These are phyloP conservation scores for Microctenopoma lineatum DNA, from an alignment of 2,797 vertebrate genomes.

Conservation along the genomic window DNA sequence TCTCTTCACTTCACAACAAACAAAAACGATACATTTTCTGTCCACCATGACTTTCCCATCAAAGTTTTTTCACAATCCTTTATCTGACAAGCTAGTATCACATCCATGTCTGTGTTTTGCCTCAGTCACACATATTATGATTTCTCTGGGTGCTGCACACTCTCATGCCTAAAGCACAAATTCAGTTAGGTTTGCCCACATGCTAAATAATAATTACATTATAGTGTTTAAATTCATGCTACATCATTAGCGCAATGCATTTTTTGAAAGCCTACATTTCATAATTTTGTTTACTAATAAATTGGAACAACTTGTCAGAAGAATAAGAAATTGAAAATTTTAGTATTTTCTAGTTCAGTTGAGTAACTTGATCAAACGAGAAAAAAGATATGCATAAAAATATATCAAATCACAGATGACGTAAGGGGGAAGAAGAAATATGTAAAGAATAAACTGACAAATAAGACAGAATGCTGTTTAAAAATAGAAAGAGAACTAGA, in stretches of 20 bases:
- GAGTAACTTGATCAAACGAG: background rate
- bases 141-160: background rate
- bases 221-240: background rate
- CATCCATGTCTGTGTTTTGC: background rate
- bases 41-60: no score
- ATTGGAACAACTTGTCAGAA: background rate
- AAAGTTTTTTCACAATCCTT: background rate
- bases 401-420: background rate
- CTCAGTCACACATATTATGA: conserved; percentile 8
- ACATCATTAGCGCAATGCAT: background rate
- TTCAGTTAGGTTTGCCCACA: background rate
- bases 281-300: background rate
- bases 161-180: background rate
- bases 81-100: conserved; percentile 1
- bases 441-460: background rate
- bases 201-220: background rate
- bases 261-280: background rate
- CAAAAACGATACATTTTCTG: background rate
- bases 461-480: conserved; percentile 14
- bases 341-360: background rate
- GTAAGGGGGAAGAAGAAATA: background rate
- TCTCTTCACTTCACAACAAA: background rate
- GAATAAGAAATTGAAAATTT: background rate
- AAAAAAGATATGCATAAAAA: background rate
- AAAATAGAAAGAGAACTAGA: conserved; percentile 36